These are phyloP conservation scores for Andrena marginata DNA, from an alignment of 2,888 invertebrate species.

Conservation along the genomic window DNA sequence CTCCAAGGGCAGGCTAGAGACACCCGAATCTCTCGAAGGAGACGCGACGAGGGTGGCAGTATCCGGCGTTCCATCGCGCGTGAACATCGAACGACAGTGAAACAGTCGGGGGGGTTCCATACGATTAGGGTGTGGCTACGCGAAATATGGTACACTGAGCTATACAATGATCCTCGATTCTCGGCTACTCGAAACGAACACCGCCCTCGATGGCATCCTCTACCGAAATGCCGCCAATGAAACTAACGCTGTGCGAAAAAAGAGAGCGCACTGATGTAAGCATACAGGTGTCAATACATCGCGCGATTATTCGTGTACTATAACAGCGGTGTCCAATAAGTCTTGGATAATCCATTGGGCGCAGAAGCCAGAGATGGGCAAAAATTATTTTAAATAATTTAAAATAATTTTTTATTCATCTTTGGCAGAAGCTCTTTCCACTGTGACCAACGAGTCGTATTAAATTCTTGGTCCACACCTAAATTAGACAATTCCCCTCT, in stretches of 20 bases:
- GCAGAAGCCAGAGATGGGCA: too few species aligned
- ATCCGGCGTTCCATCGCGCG: slow-evolving; percentile 63
- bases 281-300: slow-evolving; percentile 45
- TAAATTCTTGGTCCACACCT: too few species aligned
- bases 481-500: too few species aligned
- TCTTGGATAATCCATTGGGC: background rate
- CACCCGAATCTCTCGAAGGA: background rate
- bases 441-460: too few species aligned
- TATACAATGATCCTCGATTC: slow-evolving; percentile 65
- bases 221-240: slow-evolving; percentile 52
- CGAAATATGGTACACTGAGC: slow-evolving; percentile 62
- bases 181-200: slow-evolving; percentile 48
- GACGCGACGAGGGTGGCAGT: background rate
- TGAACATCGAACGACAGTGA: slow-evolving; percentile 58
- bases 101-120: slow-evolving; percentile 51
- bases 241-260: slow-evolving; percentile 74
- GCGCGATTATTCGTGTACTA: background rate
- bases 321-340: slow-evolving; percentile 33
- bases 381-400: too few species aligned
- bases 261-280: slow-evolving; percentile 46
- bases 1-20: background rate
- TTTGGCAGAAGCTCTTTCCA: too few species aligned
- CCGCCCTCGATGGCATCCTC: slow-evolving; percentile 16
- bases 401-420: too few species aligned
- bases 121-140: slow-evolving; percentile 49